Evolutionary conservation across 2,888 invertebrate species (phyloP).

Genomic region (Timema cristinae): DNA sequence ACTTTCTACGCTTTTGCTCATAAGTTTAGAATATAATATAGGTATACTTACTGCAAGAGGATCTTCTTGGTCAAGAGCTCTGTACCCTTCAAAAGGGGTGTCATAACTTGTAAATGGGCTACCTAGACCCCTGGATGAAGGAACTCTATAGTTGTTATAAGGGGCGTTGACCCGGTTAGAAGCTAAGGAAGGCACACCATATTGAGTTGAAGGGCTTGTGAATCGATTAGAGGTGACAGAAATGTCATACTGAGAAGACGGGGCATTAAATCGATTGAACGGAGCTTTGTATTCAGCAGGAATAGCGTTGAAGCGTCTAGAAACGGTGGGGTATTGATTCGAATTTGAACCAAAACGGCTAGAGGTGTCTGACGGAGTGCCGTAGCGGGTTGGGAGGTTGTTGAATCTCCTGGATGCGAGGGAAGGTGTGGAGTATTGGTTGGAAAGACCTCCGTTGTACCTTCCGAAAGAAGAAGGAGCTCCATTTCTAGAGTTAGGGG

Average conservation of each 20-base stretch:
- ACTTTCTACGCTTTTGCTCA: no score
- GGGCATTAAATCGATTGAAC: not conserved
- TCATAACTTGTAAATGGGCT: conserved; percentile 38
- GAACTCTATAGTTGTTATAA: no score
- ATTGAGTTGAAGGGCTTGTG: not conserved
- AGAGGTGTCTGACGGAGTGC: conserved; percentile 20
- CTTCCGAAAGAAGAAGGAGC: conserved; percentile 21
- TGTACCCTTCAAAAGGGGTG: conserved; percentile 17
- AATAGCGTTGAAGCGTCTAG: no score
- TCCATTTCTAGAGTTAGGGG: conserved; percentile 29
- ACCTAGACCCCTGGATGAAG: conserved; percentile 25
- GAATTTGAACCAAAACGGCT: conserved; percentile 14
- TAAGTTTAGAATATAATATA: no score
- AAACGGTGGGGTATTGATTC: no score
- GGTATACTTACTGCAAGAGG: not conserved
- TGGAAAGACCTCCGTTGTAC: conserved; percentile 11
- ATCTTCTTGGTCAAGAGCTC: not conserved
- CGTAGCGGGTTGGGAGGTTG: conserved; percentile 16
- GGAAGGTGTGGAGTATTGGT: not conserved
- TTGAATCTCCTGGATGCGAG: not conserved
- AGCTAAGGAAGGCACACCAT: not conserved
- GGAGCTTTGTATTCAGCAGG: no score
- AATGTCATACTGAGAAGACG: conserved; percentile 42
- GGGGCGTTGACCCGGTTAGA: no score
- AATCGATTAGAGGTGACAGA: conserved; percentile 33